A percentile compares a stretch with the other conserved stretches of the same genome.
phyloP scores from a whole-genome alignment of 2,797 vertebrate species.

The Acanthopagrus latus region DNA sequence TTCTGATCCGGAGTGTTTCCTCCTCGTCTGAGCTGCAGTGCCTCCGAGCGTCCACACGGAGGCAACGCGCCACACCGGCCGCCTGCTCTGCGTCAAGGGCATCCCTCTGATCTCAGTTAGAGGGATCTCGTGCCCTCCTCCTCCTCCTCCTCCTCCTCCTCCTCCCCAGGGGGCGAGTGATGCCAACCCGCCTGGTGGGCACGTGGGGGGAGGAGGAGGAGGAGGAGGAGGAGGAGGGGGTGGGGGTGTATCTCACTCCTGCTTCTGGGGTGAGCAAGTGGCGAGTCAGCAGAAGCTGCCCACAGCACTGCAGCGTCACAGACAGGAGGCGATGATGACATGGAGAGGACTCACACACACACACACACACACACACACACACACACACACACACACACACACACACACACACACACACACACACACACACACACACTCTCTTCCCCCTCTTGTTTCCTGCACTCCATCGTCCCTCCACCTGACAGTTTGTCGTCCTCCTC shows the following conservation, averaged over 20 bases:
- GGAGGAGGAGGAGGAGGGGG: not conserved
- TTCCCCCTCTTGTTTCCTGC: not conserved
- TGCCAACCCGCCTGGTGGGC: conserved; percentile 35
- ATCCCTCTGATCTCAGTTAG: conserved; percentile 65
- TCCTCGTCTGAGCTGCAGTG: conserved; percentile 23
- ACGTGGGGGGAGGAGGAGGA: not conserved
- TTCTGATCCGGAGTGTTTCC: not conserved
- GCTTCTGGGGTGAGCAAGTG: conserved; percentile 19
- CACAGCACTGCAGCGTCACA: conserved; percentile 52
- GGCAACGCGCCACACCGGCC: conserved; percentile 50
- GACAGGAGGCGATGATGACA: conserved; percentile 28
- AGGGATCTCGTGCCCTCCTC: conserved; percentile 41
- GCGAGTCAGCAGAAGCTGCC: conserved; percentile 70
- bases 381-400: conserved; percentile 27
- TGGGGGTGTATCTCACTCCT: conserved; percentile 5
- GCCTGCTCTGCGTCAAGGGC: conserved; percentile 56
- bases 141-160: not conserved
- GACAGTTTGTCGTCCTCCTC: conserved; percentile 30
- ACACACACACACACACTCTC: conserved; percentile 16
- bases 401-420: conserved; percentile 14
- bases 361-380: conserved; percentile 4
- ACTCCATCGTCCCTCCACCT: conserved; percentile 40
- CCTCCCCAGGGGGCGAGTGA: conserved; percentile 22
- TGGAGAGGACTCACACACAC: conserved; percentile 21
- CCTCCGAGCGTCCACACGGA: conserved; percentile 41